phyloP scores from a whole-genome alignment of 2,888 invertebrate species.

The Tetropium fuscum region DNA sequence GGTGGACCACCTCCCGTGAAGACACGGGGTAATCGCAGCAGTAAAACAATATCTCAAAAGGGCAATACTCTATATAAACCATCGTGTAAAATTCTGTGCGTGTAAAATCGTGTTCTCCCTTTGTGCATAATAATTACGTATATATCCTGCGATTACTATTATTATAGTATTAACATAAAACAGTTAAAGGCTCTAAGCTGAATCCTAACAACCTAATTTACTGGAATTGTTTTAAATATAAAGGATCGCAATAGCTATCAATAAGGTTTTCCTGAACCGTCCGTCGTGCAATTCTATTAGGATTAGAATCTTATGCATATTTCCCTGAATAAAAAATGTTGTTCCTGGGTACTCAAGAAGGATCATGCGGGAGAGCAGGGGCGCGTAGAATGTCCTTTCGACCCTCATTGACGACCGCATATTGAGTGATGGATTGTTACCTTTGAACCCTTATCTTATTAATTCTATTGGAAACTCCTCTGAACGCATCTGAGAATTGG shows the following conservation, averaged over 20 bases:
- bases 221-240: slow-evolving; percentile 10
- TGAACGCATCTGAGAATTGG: slow-evolving; percentile 24
- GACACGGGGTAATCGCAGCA: too few species aligned
- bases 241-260: slow-evolving; percentile 3
- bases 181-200: too few species aligned
- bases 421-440: slow-evolving; percentile 25
- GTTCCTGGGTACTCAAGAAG: slow-evolving; percentile 5
- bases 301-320: slow-evolving; percentile 28
- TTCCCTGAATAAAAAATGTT: slow-evolving; percentile 19
- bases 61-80: too few species aligned
- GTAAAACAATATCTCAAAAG: too few species aligned
- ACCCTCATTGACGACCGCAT: slow-evolving; percentile 20
- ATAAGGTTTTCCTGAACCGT: background rate
- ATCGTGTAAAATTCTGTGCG: too few species aligned
- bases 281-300: slow-evolving; percentile 17
- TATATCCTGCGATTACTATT: too few species aligned
- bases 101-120: too few species aligned
- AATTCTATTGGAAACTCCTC: slow-evolving; percentile 26
- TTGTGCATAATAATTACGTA: too few species aligned
- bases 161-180: too few species aligned
- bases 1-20: too few species aligned
- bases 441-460: slow-evolving; percentile 31
- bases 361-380: slow-evolving; percentile 8
- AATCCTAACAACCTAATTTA: background rate
- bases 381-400: slow-evolving; percentile 16